Evolutionary conservation across 2,113 vertebrate genomes (phyloP), one percentile per base, ranked within the genome.

Genomic region (Lamprotornis superbus): DNA sequence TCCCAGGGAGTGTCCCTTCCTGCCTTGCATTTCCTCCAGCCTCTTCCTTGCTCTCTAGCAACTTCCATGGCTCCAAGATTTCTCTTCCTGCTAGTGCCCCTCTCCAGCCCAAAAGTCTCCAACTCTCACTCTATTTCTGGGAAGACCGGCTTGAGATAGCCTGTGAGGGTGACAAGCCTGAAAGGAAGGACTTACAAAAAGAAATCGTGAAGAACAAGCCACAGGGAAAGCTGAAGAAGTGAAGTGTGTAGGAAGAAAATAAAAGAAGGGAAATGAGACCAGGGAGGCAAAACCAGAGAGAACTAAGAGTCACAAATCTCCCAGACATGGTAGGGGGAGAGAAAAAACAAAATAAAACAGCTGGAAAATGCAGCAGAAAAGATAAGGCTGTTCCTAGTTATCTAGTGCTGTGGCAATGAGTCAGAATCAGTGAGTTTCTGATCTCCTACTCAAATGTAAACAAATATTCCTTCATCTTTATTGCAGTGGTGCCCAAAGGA

Each of bases 381-480:
- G 85, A 96, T 89, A 94, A 94, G 86, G 73, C 63, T 92, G 60
- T 70, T 94, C 73, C 59, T 50, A 86, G 71, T 88, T 93, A 83
- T 86, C 85, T 94, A 59, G 24, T 0, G 0, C 76, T 70, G 68
- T 90, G 56, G 73, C 69, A 95, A 31, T 92, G 93, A 95, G 73
- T 95, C 94, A 90, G 93, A 96, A 94, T 87, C 80, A 64, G 76
- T 1, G 7, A 93, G 56, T 87, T 94, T 94, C 83, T 22, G 27
- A 90, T 95, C 95, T 90, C 59, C 90, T 77, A 92, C 91, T 92
- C 80, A 94, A 94, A 96, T 60, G 60, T 82, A 94, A 95, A 94
- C 91, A 94, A 81, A 92, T 67, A 87, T 74, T 87, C 91, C 65
- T 89, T 87, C 76, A 90, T 92, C 64, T 81, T 81, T 75, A 47